Base-by-base conservation (phyloP, 2,888 invertebrate genomes). In the Oscheius onirici region DNA sequence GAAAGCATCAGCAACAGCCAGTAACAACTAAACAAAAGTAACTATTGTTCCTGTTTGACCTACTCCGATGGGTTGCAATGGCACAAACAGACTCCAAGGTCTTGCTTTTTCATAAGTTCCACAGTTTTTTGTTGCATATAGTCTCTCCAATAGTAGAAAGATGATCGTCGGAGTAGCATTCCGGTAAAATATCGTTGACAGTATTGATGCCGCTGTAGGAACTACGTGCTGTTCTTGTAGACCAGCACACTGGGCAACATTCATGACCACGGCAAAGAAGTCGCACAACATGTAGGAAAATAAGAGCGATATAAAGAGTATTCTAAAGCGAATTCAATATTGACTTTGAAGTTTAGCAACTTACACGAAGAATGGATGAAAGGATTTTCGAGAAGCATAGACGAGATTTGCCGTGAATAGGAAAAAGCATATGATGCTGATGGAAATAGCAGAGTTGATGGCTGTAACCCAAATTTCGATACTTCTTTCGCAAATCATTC, bases 331-430 rank as follows among this genome's bases (percentile, higher is more conserved):
- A 8, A 6, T 34, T 41, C 20, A 40, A 41, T 58, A 17, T 15
- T 3, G 26, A 34, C 22, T 26, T 34, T 57, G 13, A n/a, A 58
- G 58, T 13, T 41, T 40, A 22, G 15, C 20, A 24, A 61, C 63
- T 63, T 63, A 63, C 63, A 63, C 63, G 22, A 63, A 63, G 26
- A 63, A 63, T 22, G 63, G 63, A 63, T 63, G 63, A 63, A 63
- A 63, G 1, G 28, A 26, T 11, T 49, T 63, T 34, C 63, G 20
- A 13, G 49, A 49, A 3, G 34, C n/a, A 11, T 24, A 49, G 3
- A 63, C 28, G 6, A 63, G 49, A 26, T 49, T 26, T 1, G 49
- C 28, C 13, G 26, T 49, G 49, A 63, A 63, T 2, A 63, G 17
- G 34, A 63, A 63, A 28, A 63, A 63, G n/a, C 10, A 24, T 11